A percentile compares a stretch with the other conserved stretches of the same genome.
These are phyloP conservation scores for Tribolium castaneum DNA, from an alignment of 1,140 invertebrate species.

Conservation along the genomic window DNA sequence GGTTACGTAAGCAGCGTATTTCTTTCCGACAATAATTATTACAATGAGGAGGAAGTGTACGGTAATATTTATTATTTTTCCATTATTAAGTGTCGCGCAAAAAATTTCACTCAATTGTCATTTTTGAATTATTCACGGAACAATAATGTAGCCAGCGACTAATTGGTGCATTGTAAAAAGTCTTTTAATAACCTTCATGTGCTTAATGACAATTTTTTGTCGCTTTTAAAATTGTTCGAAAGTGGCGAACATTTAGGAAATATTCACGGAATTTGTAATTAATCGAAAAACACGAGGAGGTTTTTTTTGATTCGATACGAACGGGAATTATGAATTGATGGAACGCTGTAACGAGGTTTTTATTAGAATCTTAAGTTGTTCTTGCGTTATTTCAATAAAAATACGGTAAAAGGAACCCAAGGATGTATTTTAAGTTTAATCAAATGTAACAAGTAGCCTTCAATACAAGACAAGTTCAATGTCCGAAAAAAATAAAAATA, in stretches of 20 bases:
- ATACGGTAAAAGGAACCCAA: neutral
- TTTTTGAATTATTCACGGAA: slow-evolving; percentile 35
- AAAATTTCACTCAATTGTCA: slow-evolving; percentile 8
- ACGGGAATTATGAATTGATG: slow-evolving; percentile 4
- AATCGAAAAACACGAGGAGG: neutral
- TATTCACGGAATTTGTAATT: slow-evolving; percentile 20
- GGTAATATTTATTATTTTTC: slow-evolving; percentile 33
- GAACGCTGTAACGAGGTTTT: slow-evolving; percentile 15
- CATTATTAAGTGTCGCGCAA: slow-evolving; percentile 26
- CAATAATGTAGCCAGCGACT: slow-evolving; percentile 29
- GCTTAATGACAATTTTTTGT: slow-evolving; percentile 39
- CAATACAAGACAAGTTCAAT: neutral
- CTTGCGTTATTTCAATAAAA: neutral
- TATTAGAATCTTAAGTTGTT: neutral
- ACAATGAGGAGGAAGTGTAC: slow-evolving; percentile 18
- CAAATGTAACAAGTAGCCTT: neutral
- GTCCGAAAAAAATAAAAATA: neutral
- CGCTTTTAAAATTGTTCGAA: slow-evolving; percentile 15
- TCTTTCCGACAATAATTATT: neutral
- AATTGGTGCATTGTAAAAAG: slow-evolving; percentile 34
- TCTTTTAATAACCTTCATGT: slow-evolving; percentile 43
- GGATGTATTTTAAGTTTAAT: neutral
- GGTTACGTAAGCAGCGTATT: neutral
- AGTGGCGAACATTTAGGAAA: slow-evolving; percentile 1
- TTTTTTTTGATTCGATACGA: slow-evolving; percentile 14